Base-by-base conservation (phyloP, 2,113 vertebrate genomes). In the Electrona antarctica region DNA sequence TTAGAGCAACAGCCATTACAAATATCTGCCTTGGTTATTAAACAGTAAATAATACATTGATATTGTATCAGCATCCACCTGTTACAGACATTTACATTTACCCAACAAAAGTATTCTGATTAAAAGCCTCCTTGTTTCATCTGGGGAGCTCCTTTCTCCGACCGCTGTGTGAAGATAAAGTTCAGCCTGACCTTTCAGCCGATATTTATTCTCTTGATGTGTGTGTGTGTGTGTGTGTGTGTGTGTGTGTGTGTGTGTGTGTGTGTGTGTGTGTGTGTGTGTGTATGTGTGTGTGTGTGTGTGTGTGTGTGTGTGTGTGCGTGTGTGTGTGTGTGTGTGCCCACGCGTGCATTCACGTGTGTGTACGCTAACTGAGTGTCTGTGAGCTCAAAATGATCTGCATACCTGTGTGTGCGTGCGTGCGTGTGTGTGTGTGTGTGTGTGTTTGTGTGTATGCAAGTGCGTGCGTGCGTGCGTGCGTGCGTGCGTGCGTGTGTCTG, bases 151-250 rank as follows among this genome's bases (percentile, higher is more conserved):
- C 56, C 85, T 84, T 86, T 86, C 90, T 87, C 77, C 68, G 84
- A 85, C 81, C 84, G 91, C 74, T 89, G 89, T 90, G 85, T 88
- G 82, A 90, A 92, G 91, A 91, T 93, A 92, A 92, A 92, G 74
- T 65, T 89, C 83, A 93, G 67, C 74, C 85, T 87, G 91, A 92
- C 90, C 89, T 93, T 91, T 92, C 84, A 76, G 77, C 67, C 76
- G 83, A 85, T 88, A 88, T 91, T 90, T 88, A 87, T 90, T 87
- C 90, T 90, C 87, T 89, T 92, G 90, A 90, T 88, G 87, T 88
- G 84, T 85, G 85, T 81, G 83, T 86, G 77, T 81, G 77, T 79
- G 82, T 60, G 71, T 67, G 75, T 81, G 74, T 78, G 78, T 80
- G 80, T 75, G 56, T 55, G 54, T 76, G 75, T 83, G 78, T 60